Evolutionary conservation across 2,113 vertebrate species (phyloP).

Genomic region (Leucosticte australis): DNA sequence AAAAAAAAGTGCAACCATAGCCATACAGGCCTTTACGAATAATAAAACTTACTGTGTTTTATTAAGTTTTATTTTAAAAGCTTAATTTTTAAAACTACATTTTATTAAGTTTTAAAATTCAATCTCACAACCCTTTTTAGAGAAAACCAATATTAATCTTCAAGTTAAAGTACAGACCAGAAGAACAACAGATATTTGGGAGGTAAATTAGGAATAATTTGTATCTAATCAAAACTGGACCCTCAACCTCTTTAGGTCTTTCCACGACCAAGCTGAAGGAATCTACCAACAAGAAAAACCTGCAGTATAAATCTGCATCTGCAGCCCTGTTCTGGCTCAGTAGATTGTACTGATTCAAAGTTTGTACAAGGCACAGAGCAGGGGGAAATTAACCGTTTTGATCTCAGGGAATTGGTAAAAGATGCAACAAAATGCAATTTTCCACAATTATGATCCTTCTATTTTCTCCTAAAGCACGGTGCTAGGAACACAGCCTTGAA

Average conservation of each 20-base stretch:
- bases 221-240: neutral
- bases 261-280: neutral
- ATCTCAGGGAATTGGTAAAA: neutral
- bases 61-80: neutral
- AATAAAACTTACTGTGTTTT: neutral
- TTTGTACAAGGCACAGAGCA: neutral
- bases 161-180: neutral
- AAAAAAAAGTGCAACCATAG: neutral
- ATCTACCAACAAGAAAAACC: neutral
- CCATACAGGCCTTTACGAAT: neutral
- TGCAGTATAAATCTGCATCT: neutral
- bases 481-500: neutral
- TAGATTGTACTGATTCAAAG: neutral
- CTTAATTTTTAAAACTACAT: too few species aligned
- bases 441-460: neutral
- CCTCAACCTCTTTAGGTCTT: neutral
- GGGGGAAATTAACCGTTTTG: neutral
- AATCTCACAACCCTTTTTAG: neutral
- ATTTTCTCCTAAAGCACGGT: neutral
- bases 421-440: neutral
- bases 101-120: neutral
- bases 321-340: neutral
- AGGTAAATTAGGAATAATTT: neutral
- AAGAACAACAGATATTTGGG: neutral
- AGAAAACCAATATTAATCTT: neutral